Evolutionary conservation across 1,140 invertebrate genomes (phyloP), one percentile per base, ranked within the genome.

Genomic region (Drosophila oshimai): DNA sequence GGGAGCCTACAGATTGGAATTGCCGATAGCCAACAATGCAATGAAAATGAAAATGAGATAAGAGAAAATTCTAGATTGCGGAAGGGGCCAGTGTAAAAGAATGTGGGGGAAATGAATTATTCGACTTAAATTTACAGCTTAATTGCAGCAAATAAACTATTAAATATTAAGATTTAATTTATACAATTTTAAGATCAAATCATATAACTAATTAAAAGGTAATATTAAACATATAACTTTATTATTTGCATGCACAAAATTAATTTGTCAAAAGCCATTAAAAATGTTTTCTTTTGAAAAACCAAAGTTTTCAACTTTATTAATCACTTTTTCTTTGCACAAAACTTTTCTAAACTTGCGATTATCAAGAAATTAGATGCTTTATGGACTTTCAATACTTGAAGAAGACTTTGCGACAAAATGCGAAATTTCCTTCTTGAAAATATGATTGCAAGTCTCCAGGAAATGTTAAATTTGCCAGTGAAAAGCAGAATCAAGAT

Each of bases 1-100:
- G 57, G 55, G 26, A 65, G 62, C 60, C 62, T 67, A 67, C 42
- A 65, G 62, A 67, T 67, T 65, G 62, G 33, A 50, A 65, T 50
- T 29, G 62, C 62, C 60, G 62, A 67, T 67, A 65, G 61, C 34
- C 60, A 47, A 50, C 42, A 20, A 65, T 60, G 58, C 58, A 37
- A 28, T 55, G 37, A 41, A 44, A 37, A 28, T 55, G 37, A 41
- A 44, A 45, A 34, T 28, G 18, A 65, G 62, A 67, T 67, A 67
- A 67, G 60, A 31, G 45, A 50, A n/a, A n/a, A 65, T 41, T 65
- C 26, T 65, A 64, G 42, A 65, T 37, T 65, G 41, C 12, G 13
- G n/a, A 46, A 37, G n/a, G 17, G 28, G 7, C n/a, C 28, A 24
- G 13, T 12, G 13, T 39, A 22, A 64, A 33, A 5, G 6, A 13